Base-by-base conservation (phyloP, 1,140 invertebrate species). In the Drosophila lacteicornis region DNA sequence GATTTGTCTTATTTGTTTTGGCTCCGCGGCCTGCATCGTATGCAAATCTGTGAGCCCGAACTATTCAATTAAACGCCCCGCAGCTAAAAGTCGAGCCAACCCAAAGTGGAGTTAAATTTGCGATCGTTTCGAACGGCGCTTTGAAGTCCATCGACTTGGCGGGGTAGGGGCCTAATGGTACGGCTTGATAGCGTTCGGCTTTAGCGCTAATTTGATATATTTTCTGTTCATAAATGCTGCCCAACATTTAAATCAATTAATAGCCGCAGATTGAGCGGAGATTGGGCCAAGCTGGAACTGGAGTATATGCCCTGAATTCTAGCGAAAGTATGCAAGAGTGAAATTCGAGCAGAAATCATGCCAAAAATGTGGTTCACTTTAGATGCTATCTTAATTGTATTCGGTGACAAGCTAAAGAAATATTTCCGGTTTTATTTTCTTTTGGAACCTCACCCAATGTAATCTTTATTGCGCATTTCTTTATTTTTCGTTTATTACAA, bases 51-150 rank as follows among this genome's bases (percentile, higher is more conserved):
- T 63, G 38, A 60, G 56, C 67, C 62, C 47, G 55, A 82, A 87
- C 83, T 88, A 88, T 88, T 88, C 85, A 88, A 88, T 88, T 88
- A 88, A 90, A 88, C 85, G 85, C 85, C 85, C 85, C 85, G 70
- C 74, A 68, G 85, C 85, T 74, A 85, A 68, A 80, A 61, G 56
- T 69, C 67, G 67, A 66, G 49, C 49, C 40, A 69, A 66, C 43
- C 56, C 55, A 27, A 47, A 65, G 59, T 79, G 66, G 58, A 68
- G 61, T 68, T 61, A 79, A 71, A 79, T 80, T 61, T 65, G 56
- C 33, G 51, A 47, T 61, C 55, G 25, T 58, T 60, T 46, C 50
- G 46, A 81, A 78, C 57, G 58, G 63, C 67, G 66, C 82, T 86
- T 85, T 86, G 82, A 85, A 75, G 82, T 85, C 43, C 55, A 75